phyloP scores from a whole-genome alignment of 2,113 vertebrate species.

The Nothobranchius kuhntae region DNA sequence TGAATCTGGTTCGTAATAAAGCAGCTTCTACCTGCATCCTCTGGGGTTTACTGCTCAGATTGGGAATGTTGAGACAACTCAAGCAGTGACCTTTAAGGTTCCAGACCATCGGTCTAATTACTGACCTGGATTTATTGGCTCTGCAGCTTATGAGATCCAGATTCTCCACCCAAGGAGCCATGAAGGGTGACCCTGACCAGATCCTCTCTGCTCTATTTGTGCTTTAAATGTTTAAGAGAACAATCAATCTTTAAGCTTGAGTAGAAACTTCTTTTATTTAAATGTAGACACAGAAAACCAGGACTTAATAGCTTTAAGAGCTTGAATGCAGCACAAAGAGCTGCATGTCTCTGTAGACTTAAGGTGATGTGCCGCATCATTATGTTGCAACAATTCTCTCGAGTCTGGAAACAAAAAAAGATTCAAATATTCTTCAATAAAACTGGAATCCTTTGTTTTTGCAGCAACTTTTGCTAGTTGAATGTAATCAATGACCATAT shows the following conservation, averaged over 20 bases:
- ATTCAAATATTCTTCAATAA: too few species aligned
- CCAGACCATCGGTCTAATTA: slow-evolving; percentile 10
- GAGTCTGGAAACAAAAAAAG: too few species aligned
- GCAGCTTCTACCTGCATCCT: neutral
- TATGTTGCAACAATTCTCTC: too few species aligned
- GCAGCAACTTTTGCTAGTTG: too few species aligned
- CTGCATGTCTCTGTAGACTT: too few species aligned
- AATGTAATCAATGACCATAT: too few species aligned
- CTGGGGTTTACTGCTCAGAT: neutral
- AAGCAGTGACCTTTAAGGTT: slow-evolving; percentile 17
- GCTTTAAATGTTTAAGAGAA: neutral
- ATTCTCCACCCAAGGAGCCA: slow-evolving; percentile 9
- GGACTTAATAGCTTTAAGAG: neutral
- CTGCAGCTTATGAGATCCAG: neutral
- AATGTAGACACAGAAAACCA: neutral
- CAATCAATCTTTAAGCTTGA: neutral
- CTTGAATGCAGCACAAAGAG: neutral
- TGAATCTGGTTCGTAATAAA: slow-evolving; percentile 25
- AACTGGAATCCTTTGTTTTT: too few species aligned
- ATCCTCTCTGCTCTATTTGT: neutral
- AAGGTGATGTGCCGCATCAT: neutral
- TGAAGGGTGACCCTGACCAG: neutral
- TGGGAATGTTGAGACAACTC: neutral
- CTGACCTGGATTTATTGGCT: slow-evolving; percentile 17
- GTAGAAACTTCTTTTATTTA: neutral